These are phyloP conservation scores for Thinocorus orbignyianus DNA, from an alignment of 2,113 vertebrate genomes.

Conservation along the genomic window DNA sequence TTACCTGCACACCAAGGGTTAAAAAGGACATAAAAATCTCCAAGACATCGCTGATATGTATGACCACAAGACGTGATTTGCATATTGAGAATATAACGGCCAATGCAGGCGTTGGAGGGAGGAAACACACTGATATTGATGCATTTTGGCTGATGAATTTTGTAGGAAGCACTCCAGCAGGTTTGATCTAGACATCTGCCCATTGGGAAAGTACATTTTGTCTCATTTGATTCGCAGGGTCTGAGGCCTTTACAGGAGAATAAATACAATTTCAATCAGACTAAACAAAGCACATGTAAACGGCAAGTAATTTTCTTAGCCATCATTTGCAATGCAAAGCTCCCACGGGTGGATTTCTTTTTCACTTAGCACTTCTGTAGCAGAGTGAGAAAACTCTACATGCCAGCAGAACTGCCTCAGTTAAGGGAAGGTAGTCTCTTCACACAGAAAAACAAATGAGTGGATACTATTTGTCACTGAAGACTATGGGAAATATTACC, in stretches of 20 bases:
- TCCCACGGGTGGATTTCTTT: neutral
- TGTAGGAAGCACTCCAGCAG: constrained; percentile 43
- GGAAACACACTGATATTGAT: constrained; percentile 27
- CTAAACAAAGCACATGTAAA: constrained; percentile 31
- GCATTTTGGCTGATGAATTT: constrained; percentile 14
- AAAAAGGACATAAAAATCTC: constrained; percentile 55
- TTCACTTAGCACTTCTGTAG: neutral
- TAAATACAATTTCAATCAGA: constrained; percentile 3
- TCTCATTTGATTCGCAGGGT: constrained; percentile 58
- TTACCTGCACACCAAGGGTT: constrained; percentile 65
- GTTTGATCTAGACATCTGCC: constrained; percentile 46
- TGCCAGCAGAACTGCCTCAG: neutral
- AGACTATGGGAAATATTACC: neutral
- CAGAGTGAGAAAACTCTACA: neutral
- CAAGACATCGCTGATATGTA: constrained; percentile 13
- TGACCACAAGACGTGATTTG: constrained; percentile 36
- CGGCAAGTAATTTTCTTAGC: neutral
- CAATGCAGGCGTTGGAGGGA: constrained; percentile 32
- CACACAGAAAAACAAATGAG: neutral
- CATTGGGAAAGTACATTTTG: constrained; percentile 26
- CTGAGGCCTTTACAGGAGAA: constrained; percentile 46
- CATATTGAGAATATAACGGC: constrained; percentile 53
- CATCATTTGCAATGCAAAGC: constrained; percentile 11
- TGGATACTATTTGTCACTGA: neutral
- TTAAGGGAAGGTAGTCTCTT: neutral